These are phyloP conservation scores for Battus philenor DNA, from an alignment of 1,140 invertebrate species.

Conservation along the genomic window DNA sequence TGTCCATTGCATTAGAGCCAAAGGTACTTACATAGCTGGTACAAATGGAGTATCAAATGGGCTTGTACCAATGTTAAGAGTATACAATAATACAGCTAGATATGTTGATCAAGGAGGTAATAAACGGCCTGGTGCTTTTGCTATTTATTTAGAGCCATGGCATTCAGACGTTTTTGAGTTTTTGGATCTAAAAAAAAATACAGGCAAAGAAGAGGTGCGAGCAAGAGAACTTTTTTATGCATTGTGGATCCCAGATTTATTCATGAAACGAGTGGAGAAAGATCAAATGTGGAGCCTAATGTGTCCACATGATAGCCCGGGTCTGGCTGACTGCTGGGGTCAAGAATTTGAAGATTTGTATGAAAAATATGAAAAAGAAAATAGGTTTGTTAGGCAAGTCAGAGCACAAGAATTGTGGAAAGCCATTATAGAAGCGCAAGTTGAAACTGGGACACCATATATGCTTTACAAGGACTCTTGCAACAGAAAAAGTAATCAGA, in stretches of 20 bases:
- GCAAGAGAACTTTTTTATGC: constrained; percentile 99
- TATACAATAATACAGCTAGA: constrained; percentile 96
- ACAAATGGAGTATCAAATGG: constrained; percentile 98
- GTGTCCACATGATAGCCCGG: constrained; percentile 96
- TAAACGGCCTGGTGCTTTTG: constrained; percentile 99
- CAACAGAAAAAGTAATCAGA: constrained; percentile 98
- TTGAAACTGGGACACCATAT: constrained; percentile 98
- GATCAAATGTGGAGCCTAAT: constrained; percentile 95
- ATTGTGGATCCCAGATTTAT: constrained; percentile 98
- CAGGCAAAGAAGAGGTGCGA: constrained; percentile 93
- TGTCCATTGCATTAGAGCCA: constrained; percentile 96
- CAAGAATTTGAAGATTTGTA: constrained; percentile 96
- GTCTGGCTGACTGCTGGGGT: constrained; percentile 94
- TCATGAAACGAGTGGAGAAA: constrained; percentile 96
- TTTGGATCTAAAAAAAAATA: constrained; percentile 95
- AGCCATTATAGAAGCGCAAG: constrained; percentile 96
- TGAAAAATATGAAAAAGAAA: constrained; percentile 90
- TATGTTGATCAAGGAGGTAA: constrained; percentile 99
- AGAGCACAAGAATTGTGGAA: constrained; percentile 95
- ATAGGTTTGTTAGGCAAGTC: constrained; percentile 85
- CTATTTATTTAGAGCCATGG: constrained; percentile 99
- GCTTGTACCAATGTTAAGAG: constrained; percentile 97
- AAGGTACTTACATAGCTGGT: constrained; percentile 93
- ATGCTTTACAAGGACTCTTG: constrained; percentile 99
- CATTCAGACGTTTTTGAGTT: constrained; percentile 98